Percentiles rank a stretch among this genome's conserved stretches.
phyloP scores from a whole-genome alignment of 2,797 vertebrate species.

The Toxotes lorentzi region DNA sequence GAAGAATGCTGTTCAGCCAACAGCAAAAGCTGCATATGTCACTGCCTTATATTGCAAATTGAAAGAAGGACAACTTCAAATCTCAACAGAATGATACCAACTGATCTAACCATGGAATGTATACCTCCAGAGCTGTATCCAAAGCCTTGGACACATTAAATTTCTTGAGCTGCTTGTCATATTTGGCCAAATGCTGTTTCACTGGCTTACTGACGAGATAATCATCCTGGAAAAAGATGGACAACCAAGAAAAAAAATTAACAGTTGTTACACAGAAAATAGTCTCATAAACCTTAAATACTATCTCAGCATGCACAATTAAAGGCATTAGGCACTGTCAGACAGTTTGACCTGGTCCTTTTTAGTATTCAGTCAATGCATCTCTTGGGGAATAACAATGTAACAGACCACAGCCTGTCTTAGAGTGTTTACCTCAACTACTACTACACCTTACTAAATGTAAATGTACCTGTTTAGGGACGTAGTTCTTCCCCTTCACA shows the following conservation, averaged over 20 bases:
- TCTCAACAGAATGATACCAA: not conserved
- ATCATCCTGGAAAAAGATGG: constrained; percentile 87
- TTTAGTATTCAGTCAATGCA: not conserved
- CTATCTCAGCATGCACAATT: not conserved
- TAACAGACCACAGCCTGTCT: not conserved
- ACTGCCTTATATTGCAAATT: not conserved
- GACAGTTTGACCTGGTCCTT: not conserved
- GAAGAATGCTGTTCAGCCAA: not conserved
- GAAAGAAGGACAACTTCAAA: not conserved
- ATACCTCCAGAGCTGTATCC: constrained; percentile 92
- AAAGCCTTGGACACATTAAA: constrained; percentile 95
- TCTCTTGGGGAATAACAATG: not conserved
- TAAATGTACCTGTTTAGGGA: constrained; percentile 89
- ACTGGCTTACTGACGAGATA: constrained; percentile 92
- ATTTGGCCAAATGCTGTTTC: constrained; percentile 89
- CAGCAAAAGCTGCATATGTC: not conserved
- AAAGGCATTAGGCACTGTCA: not conserved
- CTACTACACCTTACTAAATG: not conserved
- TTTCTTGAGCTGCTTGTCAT: constrained; percentile 91
- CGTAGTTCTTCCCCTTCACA: constrained; percentile 92
- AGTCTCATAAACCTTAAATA: not conserved
- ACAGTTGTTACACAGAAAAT: not conserved
- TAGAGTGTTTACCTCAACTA: not conserved
- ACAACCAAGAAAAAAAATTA: constrained; percentile 16
- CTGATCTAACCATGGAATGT: not conserved